phyloP scores from a whole-genome alignment of 2,888 invertebrate genomes.

The Sesamia inferens region DNA sequence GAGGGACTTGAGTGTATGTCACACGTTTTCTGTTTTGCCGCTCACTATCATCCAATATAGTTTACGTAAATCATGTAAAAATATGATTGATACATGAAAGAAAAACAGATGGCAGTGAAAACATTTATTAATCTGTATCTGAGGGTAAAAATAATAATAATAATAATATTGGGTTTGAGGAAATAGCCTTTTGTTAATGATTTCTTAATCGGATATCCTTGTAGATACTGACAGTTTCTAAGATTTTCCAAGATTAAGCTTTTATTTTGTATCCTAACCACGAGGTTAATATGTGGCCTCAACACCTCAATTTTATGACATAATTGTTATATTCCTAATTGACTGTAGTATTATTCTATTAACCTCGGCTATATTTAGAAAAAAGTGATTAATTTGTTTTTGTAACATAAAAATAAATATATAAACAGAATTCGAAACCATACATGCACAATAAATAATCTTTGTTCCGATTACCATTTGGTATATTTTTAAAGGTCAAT shows the following conservation, averaged over 20 bases:
- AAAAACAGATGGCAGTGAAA: background rate
- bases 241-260: constrained; percentile 18
- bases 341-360: constrained; percentile 18
- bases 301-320: constrained; percentile 21
- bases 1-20: constrained; percentile 59
- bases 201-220: constrained; percentile 38
- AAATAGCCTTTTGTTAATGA: constrained; percentile 21
- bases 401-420: constrained; percentile 9
- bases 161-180: constrained; percentile 9
- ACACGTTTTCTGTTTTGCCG: constrained; percentile 42
- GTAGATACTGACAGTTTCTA: constrained; percentile 26
- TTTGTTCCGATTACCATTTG: constrained; percentile 40
- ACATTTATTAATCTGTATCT: background rate
- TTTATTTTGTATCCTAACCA: constrained; percentile 18
- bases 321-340: constrained; percentile 47
- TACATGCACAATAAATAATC: constrained; percentile 2
- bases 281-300: constrained; percentile 48
- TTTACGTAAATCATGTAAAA: background rate
- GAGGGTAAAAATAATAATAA: background rate
- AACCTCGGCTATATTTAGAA: constrained; percentile 46
- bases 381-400: constrained; percentile 28
- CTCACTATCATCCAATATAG: constrained; percentile 35
- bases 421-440: constrained; percentile 17
- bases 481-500: constrained; percentile 62
- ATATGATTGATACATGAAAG: background rate